These are phyloP conservation scores for Myotis vivesi DNA, from an alignment of 2,797 vertebrate species.

Conservation along the genomic window DNA sequence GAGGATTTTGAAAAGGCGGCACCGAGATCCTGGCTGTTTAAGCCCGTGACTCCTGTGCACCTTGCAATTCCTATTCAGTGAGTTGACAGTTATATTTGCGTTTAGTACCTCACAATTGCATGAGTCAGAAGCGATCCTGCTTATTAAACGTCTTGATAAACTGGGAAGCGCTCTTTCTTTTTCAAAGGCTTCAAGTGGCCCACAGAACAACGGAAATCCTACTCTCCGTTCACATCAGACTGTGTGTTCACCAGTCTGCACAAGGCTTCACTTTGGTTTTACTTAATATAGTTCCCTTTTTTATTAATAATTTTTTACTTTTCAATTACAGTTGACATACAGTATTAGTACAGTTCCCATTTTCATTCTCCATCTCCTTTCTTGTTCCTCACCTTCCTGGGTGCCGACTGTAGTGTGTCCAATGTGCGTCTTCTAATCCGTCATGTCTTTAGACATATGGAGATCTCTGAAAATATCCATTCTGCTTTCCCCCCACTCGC, in stretches of 20 bases:
- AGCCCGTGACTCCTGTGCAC: background rate
- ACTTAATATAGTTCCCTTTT: background rate
- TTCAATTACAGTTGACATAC: background rate
- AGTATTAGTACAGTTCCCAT: background rate
- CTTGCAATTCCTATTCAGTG: background rate
- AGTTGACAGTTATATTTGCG: accelerated
- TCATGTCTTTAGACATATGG: background rate
- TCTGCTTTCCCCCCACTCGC: background rate
- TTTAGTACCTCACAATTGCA: background rate
- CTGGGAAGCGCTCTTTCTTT: background rate
- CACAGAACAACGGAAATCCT: background rate
- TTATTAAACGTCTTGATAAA: background rate
- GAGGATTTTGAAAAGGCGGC: no score
- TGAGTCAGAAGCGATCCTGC: background rate
- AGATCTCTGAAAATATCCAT: background rate
- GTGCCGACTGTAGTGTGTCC: background rate
- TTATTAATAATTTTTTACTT: background rate
- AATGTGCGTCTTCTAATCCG: background rate
- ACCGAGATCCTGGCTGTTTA: background rate
- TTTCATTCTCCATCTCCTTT: background rate
- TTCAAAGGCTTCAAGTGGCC: background rate
- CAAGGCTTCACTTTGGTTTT: background rate
- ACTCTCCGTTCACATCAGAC: background rate
- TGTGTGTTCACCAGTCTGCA: background rate
- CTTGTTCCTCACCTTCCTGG: background rate